Conservation (phyloP, 1,140 invertebrate species). For the Drosophila subobscura region DNA sequence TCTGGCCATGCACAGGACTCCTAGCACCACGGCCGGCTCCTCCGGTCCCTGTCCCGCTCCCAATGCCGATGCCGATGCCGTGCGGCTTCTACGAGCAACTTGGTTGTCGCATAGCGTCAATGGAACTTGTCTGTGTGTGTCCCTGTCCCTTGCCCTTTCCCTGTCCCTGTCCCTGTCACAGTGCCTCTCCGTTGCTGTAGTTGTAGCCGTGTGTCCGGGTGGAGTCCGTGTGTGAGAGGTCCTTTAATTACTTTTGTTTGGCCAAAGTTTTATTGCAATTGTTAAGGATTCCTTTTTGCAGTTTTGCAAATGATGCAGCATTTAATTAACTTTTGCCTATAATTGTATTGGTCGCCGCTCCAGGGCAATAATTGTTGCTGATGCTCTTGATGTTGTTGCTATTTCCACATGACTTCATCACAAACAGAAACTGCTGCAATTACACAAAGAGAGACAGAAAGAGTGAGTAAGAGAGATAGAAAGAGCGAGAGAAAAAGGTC, state of each 20-base stretch:
- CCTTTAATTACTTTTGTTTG: conserved; percentile 75
- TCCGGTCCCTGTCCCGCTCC: conserved; percentile 3
- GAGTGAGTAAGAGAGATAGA: conserved; percentile 10
- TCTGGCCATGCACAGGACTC: conserved; percentile 63
- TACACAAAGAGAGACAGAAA: conserved; percentile 11
- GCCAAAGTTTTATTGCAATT: conserved; percentile 71
- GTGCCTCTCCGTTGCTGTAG: no score
- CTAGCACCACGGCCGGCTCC: conserved; percentile 20
- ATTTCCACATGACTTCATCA: conserved; percentile 60
- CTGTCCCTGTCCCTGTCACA: no score
- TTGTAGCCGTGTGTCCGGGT: background rate
- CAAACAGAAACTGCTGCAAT: conserved; percentile 25
- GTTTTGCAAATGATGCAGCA: conserved; percentile 59
- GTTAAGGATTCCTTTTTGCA: conserved; percentile 58
- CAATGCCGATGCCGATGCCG: conserved; percentile 1
- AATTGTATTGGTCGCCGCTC: conserved; percentile 33
- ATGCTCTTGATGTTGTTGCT: conserved; percentile 21
- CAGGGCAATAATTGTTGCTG: conserved; percentile 6
- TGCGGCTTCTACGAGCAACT: conserved; percentile 41
- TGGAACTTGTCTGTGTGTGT: conserved; percentile 25
- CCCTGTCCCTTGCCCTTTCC: conserved; percentile 2
- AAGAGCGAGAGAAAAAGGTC: conserved; percentile 16
- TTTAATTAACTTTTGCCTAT: conserved; percentile 68
- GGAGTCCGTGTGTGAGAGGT: conserved; percentile 30
- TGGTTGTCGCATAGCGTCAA: conserved; percentile 65